Evolutionary conservation across 2,888 invertebrate species (phyloP).

Genomic region (Selenia dentaria): DNA sequence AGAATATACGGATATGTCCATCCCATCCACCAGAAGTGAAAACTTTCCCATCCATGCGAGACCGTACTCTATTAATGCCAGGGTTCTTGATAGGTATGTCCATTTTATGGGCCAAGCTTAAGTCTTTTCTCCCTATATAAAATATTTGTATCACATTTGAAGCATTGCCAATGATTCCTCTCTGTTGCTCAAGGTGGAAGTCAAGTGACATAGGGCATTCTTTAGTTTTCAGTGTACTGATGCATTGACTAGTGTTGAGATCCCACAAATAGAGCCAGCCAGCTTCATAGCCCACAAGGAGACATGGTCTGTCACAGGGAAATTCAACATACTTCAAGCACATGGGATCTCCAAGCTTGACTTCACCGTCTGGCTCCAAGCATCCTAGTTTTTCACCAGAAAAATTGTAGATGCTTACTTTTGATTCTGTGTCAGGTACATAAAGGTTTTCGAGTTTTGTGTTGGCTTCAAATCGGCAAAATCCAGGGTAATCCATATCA

Average conservation of each 20-base stretch:
- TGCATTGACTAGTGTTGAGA: constrained; percentile 83
- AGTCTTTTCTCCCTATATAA: constrained; percentile 81
- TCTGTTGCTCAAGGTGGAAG: constrained; percentile 86
- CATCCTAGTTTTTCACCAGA: constrained; percentile 68
- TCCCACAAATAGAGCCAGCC: constrained; percentile 91
- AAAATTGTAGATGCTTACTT: constrained; percentile 78
- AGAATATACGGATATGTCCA: constrained; percentile 89
- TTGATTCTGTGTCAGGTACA: constrained; percentile 86
- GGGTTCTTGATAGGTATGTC: constrained; percentile 89
- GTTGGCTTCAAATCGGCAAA: constrained; percentile 87
- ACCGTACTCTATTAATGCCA: constrained; percentile 88
- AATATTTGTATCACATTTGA: constrained; percentile 86
- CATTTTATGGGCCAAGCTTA: constrained; percentile 82
- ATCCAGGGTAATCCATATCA: constrained; percentile 87
- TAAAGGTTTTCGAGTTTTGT: constrained; percentile 86
- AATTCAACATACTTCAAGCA: constrained; percentile 82
- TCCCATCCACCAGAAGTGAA: constrained; percentile 92
- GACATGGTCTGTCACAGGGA: constrained; percentile 73
- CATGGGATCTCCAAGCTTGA: constrained; percentile 87
- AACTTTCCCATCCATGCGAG: constrained; percentile 89
- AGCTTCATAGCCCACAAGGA: constrained; percentile 90
- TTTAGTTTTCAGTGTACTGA: constrained; percentile 83
- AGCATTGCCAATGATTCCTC: constrained; percentile 88
- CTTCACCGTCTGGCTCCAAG: constrained; percentile 62
- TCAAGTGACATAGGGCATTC: constrained; percentile 90